phyloP scores from a whole-genome alignment of 2,888 invertebrate species.

The Celastrina argiolus region DNA sequence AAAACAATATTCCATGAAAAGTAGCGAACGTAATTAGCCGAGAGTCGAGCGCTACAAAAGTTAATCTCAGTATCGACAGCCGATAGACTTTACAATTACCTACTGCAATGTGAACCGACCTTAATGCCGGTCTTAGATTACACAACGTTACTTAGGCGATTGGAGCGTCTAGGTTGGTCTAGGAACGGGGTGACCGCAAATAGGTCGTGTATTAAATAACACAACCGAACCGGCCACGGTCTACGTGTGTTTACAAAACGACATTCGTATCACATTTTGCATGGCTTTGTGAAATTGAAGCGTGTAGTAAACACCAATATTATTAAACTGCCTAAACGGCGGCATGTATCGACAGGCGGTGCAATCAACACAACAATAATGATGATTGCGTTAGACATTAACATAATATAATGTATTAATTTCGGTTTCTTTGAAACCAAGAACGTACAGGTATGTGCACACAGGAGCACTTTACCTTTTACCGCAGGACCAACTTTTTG shows the following conservation, averaged over 20 bases:
- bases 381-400: too few relatives aligned
- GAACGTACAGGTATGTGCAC: too few relatives aligned
- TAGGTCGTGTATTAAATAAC: conserved; percentile 74
- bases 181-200: conserved; percentile 60
- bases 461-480: too few relatives aligned
- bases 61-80: conserved; percentile 10
- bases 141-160: conserved; percentile 39
- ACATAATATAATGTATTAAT: too few relatives aligned
- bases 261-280: conserved; percentile 36
- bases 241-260: conserved; percentile 66
- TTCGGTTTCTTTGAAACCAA: too few relatives aligned
- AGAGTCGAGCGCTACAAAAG: conserved; percentile 18
- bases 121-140: conserved; percentile 43
- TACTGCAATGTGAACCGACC: conserved; percentile 31
- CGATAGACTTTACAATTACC: conserved; percentile 20
- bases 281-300: conserved; percentile 4
- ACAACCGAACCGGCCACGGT: conserved; percentile 59
- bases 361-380: too few relatives aligned
- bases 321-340: background rate
- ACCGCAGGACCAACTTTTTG: too few relatives aligned
- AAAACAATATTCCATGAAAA: background rate
- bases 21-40: conserved; percentile 10
- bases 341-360: too few relatives aligned
- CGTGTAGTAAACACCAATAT: background rate
- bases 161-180: conserved; percentile 41